Base-by-base conservation (phyloP, 2,113 vertebrate species). In the Dromas ardeola region DNA sequence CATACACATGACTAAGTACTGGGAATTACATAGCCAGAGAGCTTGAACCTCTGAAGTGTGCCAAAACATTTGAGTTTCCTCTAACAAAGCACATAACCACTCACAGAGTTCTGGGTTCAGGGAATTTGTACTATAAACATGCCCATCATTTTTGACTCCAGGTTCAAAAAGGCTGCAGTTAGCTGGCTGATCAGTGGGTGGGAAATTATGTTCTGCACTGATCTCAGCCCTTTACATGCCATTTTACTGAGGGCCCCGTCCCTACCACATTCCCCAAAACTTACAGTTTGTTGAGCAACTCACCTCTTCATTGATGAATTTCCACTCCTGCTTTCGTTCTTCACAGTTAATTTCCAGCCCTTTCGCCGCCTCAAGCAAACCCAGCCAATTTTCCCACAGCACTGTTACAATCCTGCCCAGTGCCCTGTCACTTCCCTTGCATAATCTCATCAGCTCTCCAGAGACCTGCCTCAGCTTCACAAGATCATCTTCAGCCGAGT, bases 261-360 rank as follows among this genome's bases (percentile, higher is more conserved):
- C 56, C 55, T 34, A 52, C 13, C 15, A 72, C 27, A 17, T 62
- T 47, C 25, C 13, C 11, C 27, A 10, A 74, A 29, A 61, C 8
- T 26, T 36, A 20, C 3, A 69, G 30, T 38, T 40, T 42, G 8
- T 20, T 30, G 26, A 82, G 30, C 15, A 63, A 97, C 98, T 98
- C 81, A 99, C 99, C 72, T 98, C 98, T 92, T 98, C 95, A 38
- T 78, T 98, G 97, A 99, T 93, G 61, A 98, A 93, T 11, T 98
- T 99, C 99, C 99, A 99, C 38, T 99, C 98, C n/a, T 96, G 90
- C 40, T 98, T 98, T 56, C 98, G 98, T 9, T 98, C 98, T 50
- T 98, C 97, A 25, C 98, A 98, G 72, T 98, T 98, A 25, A 96
- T 67, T 34, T 97, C 97, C 97, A 99, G 98, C 45, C 98, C 97